Evolutionary conservation across 2,888 invertebrate species (phyloP).

Genomic region (Papilio gigon): DNA sequence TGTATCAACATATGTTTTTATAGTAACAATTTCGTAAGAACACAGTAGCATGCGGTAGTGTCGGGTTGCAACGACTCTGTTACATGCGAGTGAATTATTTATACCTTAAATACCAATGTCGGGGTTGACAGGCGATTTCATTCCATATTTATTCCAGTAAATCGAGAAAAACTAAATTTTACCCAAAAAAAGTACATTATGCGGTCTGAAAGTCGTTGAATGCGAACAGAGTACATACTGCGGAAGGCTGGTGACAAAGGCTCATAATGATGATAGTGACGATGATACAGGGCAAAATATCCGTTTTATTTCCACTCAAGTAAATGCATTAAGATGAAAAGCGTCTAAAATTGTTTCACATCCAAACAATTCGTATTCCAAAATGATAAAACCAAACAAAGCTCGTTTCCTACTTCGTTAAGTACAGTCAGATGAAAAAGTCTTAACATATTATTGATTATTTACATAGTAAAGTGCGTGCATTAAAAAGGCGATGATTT

Average conservation of each 20-base stretch:
- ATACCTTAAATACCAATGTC: conserved; percentile 48
- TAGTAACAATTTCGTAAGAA: conserved; percentile 59
- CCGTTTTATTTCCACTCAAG: background rate
- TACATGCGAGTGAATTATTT: conserved; percentile 49
- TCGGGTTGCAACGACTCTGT: conserved; percentile 63
- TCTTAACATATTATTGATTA: conserved; percentile 49
- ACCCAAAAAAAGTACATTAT: background rate
- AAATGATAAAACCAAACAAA: background rate
- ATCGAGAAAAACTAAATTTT: conserved; percentile 3
- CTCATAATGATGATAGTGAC: too few relatives aligned
- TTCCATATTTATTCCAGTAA: conserved; percentile 19
- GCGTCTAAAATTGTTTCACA: background rate
- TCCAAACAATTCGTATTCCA: conserved; percentile 11
- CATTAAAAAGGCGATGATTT: conserved; percentile 64
- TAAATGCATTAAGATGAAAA: background rate
- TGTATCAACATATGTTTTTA: conserved; percentile 43
- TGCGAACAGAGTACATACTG: too few relatives aligned
- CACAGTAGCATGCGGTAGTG: conserved; percentile 63
- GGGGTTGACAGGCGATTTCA: conserved; percentile 43
- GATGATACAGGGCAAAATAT: background rate
- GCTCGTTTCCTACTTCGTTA: conserved; percentile 21
- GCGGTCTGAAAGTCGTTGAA: too few relatives aligned
- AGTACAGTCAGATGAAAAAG: conserved; percentile 43
- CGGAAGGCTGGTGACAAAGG: too few relatives aligned
- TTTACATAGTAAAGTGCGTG: conserved; percentile 59